Evolutionary conservation across 2,888 invertebrate species (phyloP).

Genomic region (Hyles lineata): DNA sequence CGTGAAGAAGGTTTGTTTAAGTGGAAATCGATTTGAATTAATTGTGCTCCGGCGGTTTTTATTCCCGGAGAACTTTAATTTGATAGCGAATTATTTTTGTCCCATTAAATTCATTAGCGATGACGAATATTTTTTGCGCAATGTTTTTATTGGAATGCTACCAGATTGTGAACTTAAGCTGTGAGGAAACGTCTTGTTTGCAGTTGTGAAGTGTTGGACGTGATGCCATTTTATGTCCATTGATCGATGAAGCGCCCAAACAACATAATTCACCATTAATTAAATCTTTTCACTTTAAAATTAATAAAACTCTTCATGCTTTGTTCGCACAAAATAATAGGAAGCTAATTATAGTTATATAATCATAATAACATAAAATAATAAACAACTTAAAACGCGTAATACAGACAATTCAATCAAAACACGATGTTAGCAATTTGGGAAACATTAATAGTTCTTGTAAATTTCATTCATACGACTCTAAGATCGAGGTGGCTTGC

Average conservation of each 20-base stretch:
- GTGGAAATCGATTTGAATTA: slow-evolving; percentile 83
- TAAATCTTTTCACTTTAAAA: background rate
- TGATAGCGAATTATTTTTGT: slow-evolving; percentile 64
- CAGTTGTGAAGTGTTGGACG: background rate
- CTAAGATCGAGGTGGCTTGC: slow-evolving; percentile 36
- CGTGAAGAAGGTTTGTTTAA: slow-evolving; percentile 71
- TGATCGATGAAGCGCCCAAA: background rate
- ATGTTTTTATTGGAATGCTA: background rate
- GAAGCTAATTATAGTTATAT: background rate
- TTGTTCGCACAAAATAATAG: too few relatives aligned
- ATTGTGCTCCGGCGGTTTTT: slow-evolving; percentile 71
- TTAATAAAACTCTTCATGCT: background rate
- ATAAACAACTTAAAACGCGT: too few relatives aligned
- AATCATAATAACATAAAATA: background rate
- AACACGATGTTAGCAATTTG: slow-evolving; percentile 3
- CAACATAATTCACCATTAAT: background rate
- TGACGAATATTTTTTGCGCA: slow-evolving; percentile 23
- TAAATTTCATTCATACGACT: slow-evolving; percentile 28
- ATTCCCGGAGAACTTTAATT: slow-evolving; percentile 74
- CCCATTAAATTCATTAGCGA: slow-evolving; percentile 38
- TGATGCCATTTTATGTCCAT: background rate
- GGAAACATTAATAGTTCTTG: slow-evolving; percentile 18
- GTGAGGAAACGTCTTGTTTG: slow-evolving; percentile 8
- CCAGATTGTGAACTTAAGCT: slow-evolving; percentile 4
- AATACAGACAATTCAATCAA: background rate